A percentile compares a stretch with the other conserved stretches of the same genome.
Evolutionary conservation across 2,888 invertebrate species (phyloP).

Genomic region (Heteromyza rotundicornis): DNA sequence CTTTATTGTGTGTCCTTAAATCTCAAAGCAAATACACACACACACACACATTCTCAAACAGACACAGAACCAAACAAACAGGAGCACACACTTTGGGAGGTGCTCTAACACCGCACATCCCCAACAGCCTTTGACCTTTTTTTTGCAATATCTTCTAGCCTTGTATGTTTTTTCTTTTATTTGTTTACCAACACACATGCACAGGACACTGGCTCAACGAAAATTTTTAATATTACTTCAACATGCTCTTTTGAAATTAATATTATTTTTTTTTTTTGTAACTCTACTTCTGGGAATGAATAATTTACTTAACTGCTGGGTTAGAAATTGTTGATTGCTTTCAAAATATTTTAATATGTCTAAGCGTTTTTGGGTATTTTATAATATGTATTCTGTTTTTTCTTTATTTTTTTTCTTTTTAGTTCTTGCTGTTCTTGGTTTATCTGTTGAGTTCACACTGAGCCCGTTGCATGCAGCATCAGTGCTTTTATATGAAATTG

Average conservation of each 20-base stretch:
- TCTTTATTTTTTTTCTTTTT: constrained; percentile 16
- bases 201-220: background rate
- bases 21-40: background rate
- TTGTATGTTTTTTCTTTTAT: no score
- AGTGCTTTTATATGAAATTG: constrained; percentile 43
- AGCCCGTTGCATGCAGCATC: constrained; percentile 34
- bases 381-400: no score
- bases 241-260: background rate
- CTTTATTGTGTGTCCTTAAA: background rate
- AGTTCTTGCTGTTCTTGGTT: constrained; percentile 40
- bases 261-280: background rate
- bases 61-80: background rate
- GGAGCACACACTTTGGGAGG: background rate
- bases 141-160: background rate
- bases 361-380: background rate
- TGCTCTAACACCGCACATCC: no score
- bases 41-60: background rate
- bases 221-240: background rate
- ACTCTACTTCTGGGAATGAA: background rate
- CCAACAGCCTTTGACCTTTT: background rate
- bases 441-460: constrained; percentile 47
- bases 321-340: constrained; percentile 11
- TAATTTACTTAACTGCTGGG: background rate
- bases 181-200: no score
- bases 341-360: background rate